These are phyloP conservation scores for Drosophila recens DNA, from an alignment of 2,888 invertebrate species.

Conservation along the genomic window DNA sequence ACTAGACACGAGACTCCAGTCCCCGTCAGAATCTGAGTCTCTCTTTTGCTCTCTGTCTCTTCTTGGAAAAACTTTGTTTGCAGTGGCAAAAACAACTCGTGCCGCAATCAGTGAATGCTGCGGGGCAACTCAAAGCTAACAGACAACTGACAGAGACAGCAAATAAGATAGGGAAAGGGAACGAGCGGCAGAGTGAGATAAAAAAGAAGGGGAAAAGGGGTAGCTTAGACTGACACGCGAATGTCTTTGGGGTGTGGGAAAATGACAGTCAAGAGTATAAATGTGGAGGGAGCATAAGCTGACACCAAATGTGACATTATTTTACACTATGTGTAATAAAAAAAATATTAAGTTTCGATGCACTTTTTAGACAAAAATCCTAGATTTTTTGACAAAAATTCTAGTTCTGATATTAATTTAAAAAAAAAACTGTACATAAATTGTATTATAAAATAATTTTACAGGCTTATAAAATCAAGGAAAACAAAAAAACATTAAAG, in stretches of 20 bases:
- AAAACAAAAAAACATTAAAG: too few relatives aligned
- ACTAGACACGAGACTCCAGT: not conserved
- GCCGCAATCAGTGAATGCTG: slow-evolving; percentile 4
- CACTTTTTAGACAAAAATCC: not conserved
- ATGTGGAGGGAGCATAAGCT: not conserved
- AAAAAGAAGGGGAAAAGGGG: not conserved
- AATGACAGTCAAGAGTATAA: slow-evolving; percentile 33
- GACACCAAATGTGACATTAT: slow-evolving; percentile 10
- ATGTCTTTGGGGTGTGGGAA: slow-evolving; percentile 13
- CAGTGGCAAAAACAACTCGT: slow-evolving; percentile 26
- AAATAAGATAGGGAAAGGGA: not conserved
- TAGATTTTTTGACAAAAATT: too few relatives aligned
- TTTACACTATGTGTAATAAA: not conserved
- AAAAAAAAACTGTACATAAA: too few relatives aligned
- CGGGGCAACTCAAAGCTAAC: slow-evolving; percentile 4
- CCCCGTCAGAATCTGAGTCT: not conserved
- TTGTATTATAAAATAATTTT: too few relatives aligned
- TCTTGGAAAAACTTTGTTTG: slow-evolving; percentile 14
- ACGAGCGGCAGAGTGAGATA: not conserved
- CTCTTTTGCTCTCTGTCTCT: not conserved
- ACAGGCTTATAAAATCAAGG: too few relatives aligned
- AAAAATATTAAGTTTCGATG: not conserved
- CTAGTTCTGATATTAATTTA: too few relatives aligned
- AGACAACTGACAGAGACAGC: slow-evolving; percentile 6
- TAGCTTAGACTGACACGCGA: slow-evolving; percentile 14